Evolutionary conservation across 2,113 vertebrate genomes (phyloP).

Genomic region (Lepus americanus): DNA sequence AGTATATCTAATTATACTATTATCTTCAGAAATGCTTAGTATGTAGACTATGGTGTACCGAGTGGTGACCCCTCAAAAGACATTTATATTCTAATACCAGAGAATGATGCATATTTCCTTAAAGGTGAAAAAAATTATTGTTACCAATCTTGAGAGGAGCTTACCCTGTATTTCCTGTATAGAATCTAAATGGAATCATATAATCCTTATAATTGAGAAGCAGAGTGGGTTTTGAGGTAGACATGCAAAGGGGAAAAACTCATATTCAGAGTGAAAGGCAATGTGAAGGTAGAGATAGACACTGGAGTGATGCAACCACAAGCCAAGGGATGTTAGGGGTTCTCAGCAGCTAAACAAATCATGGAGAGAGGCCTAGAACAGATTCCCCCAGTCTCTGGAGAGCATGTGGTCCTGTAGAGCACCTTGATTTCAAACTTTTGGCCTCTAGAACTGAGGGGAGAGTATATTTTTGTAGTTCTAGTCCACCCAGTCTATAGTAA

Average conservation of each 20-base stretch:
- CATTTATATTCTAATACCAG: too few relatives aligned
- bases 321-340: background rate
- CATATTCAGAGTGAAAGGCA: background rate
- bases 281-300: background rate
- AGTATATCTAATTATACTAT: background rate
- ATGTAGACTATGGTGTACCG: background rate
- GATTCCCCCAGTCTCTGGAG: too few relatives aligned
- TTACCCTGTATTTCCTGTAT: background rate
- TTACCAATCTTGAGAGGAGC: background rate
- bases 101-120: background rate
- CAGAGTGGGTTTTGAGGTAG: background rate
- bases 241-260: background rate
- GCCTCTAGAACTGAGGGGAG: background rate
- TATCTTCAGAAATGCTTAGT: constrained; percentile 19
- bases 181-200: background rate
- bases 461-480: background rate
- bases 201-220: background rate
- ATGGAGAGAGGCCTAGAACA: background rate
- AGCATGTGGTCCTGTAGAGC: background rate
- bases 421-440: background rate
- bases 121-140: background rate
- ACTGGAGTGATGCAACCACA: background rate
- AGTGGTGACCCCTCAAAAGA: background rate
- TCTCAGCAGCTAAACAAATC: background rate
- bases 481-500: background rate